Conservation (phyloP, 1,140 invertebrate species). For the Galendromus occidentalis region DNA sequence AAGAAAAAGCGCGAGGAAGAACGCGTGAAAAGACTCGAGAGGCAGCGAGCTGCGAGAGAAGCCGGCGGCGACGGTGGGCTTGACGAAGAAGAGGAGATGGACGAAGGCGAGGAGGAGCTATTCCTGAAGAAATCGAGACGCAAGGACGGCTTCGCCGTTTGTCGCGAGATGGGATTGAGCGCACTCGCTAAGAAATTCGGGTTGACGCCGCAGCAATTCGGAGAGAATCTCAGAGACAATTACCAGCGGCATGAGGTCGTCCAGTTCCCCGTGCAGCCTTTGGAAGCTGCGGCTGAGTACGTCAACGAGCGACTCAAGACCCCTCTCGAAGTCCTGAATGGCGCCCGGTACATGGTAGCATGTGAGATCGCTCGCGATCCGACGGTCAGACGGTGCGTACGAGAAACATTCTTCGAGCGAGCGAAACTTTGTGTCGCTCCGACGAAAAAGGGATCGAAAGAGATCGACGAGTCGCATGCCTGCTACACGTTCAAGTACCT, state of each 20-base stretch:
- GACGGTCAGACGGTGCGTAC: constrained; percentile 55
- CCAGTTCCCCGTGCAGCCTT: constrained; percentile 58
- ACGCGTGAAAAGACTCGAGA: constrained; percentile 11
- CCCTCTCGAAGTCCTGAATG: constrained; percentile 58
- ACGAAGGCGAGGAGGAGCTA: constrained; percentile 36
- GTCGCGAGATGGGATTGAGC: constrained; percentile 53
- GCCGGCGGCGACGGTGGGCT: constrained; percentile 23
- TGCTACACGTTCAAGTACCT: constrained; percentile 74
- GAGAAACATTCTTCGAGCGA: constrained; percentile 74
- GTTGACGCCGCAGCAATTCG: constrained; percentile 82
- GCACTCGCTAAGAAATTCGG: constrained; percentile 77
- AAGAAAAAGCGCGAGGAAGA: constrained; percentile 20
- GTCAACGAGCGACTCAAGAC: constrained; percentile 36
- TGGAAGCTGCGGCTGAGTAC: constrained; percentile 55
- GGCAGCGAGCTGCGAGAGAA: constrained; percentile 31
- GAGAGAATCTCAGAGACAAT: constrained; percentile 86
- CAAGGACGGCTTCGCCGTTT: constrained; percentile 66
- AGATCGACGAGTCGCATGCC: constrained; percentile 79
- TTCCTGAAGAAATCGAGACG: constrained; percentile 61
- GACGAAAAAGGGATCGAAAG: constrained; percentile 74
- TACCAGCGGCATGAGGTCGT: constrained; percentile 94
- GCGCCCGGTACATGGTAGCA: constrained; percentile 79
- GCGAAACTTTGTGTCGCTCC: constrained; percentile 61
- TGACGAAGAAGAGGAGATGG: constrained; percentile 33
- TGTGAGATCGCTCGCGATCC: constrained; percentile 81